Conservation (phyloP, 1,140 invertebrate species). For the Cydia strobilella region DNA sequence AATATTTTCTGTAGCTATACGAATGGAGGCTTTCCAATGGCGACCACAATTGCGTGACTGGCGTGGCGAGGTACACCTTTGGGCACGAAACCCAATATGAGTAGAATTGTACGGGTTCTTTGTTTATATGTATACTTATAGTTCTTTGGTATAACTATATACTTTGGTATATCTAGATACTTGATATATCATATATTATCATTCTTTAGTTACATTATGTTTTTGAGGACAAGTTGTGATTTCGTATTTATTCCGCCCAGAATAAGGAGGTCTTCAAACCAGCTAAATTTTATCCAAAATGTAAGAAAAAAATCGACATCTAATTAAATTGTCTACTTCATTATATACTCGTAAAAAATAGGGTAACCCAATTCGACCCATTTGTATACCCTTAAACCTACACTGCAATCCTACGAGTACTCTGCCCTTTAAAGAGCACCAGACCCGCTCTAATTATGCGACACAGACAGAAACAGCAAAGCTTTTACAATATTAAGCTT, state of each 20-base stretch:
- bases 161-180: no score
- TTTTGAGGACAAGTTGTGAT: no score
- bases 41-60: conserved; percentile 2
- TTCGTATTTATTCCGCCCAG: no score
- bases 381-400: background rate
- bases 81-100: background rate
- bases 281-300: no score
- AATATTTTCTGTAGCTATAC: background rate
- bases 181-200: no score
- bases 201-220: no score
- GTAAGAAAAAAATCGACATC: no score
- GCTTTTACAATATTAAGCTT: conserved; percentile 1
- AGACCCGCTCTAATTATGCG: background rate
- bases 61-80: background rate
- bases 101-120: background rate
- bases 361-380: no score
- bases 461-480: conserved; percentile 9
- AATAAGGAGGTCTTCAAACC: no score
- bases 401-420: background rate
- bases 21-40: background rate
- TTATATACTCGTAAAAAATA: no score
- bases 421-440: conserved; percentile 3
- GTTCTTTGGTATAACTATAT: background rate
- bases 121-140: no score
- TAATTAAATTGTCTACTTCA: no score